Evolutionary conservation across 2,888 invertebrate species (phyloP).

Genomic region (Actias luna): DNA sequence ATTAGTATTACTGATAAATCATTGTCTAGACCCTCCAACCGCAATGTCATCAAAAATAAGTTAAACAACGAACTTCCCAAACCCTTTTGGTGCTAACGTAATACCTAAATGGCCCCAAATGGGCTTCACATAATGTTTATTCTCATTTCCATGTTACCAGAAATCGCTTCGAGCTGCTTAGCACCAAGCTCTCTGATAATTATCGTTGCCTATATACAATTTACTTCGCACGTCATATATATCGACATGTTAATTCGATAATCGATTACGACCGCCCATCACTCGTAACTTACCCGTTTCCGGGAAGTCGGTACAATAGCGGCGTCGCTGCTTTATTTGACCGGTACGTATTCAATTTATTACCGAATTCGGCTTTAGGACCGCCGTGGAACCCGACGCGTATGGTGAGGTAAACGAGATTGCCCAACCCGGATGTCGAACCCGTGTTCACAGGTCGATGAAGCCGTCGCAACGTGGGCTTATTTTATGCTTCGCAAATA

Average conservation of each 20-base stretch:
- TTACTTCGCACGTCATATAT: background rate
- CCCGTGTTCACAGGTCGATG: background rate
- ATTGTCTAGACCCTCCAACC: too few relatives aligned
- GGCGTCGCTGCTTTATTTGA: constrained; percentile 4
- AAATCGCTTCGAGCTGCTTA: too few relatives aligned
- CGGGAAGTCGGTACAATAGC: constrained; percentile 1
- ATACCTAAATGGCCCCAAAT: too few relatives aligned
- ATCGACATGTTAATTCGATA: background rate
- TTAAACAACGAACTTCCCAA: too few relatives aligned
- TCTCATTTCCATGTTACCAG: too few relatives aligned
- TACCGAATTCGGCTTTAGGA: constrained; percentile 3
- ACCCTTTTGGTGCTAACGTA: too few relatives aligned
- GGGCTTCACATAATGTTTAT: too few relatives aligned
- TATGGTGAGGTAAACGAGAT: background rate
- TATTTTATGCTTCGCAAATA: constrained; percentile 5
- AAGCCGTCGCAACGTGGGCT: background rate
- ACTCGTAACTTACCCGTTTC: background rate
- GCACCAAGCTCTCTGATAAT: too few relatives aligned
- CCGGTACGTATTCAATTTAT: background rate
- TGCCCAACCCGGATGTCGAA: constrained; percentile 7
- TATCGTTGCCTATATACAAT: too few relatives aligned
- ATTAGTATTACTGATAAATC: too few relatives aligned
- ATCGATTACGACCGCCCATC: background rate
- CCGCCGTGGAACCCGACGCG: background rate
- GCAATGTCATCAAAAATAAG: too few relatives aligned